Base-by-base conservation (phyloP, 1,140 invertebrate species). In the Caenorhabditis briggsae region DNA sequence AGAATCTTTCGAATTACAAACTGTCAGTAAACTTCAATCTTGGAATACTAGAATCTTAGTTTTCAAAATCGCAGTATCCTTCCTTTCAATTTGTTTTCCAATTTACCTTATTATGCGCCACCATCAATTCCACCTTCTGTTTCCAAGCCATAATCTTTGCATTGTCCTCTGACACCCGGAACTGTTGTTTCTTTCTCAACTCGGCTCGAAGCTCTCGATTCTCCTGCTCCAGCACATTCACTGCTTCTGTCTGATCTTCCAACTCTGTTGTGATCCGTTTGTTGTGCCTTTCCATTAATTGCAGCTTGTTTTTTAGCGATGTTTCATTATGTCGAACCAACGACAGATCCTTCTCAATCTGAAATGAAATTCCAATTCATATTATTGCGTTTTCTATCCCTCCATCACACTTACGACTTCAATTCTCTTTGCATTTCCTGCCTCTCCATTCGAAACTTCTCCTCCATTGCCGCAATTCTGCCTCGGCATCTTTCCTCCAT, bases 51-150 rank as follows among this genome's bases (percentile, higher is more conserved):
- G n/a, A n/a, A n/a, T n/a, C n/a, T 20, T 48, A 53, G 5, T 82
- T 23, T 14, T 41, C 20, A 82, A 82, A 23, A 12, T n/a, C n/a
- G n/a, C n/a, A n/a, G n/a, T n/a, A n/a, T n/a, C n/a, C n/a, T n/a
- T n/a, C n/a, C 9, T 0, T 53, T 53, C 9, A 11, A 8, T 9
- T 0, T 11, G 2, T 53, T 11, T 2, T 53, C 0, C 50, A 53
- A 53, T 25, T 18, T 23, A 87, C 86, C 78, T 87, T 87, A 53
- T 87, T 87, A 78, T 87, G 86, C 14, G 61, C 74, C n/a, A 87
- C 86, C 46, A 87, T 56, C n/a, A 87, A 50, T 48, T 87, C 86
- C 11, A 87, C 86, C 55, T 87, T 87, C 48, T 87, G 86, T 50
- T 87, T 87, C 86, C 86, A 87, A 41, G 85, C 46, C 11, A 87